Conservation (phyloP, 2,113 vertebrate species). For the Leucoraja erinaceus region DNA sequence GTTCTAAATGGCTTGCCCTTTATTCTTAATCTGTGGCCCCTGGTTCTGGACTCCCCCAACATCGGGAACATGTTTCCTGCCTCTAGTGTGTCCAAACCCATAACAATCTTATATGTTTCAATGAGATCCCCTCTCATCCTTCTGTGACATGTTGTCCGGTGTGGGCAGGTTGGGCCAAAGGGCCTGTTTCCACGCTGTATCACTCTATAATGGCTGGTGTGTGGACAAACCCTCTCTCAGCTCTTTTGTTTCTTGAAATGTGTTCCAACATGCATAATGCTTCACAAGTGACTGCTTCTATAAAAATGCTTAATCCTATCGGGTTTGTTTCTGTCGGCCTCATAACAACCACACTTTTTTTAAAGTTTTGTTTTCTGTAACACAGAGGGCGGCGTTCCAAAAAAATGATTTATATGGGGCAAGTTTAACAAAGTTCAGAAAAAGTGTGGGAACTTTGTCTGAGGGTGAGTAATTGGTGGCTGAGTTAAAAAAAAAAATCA, state of each 20-base stretch:
- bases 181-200: too few relatives aligned
- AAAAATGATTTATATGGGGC: slow-evolving; percentile 13
- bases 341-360: slow-evolving; percentile 16
- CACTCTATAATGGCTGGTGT: neutral
- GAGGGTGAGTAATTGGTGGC: slow-evolving; percentile 31
- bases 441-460: slow-evolving; percentile 33
- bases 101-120: too few relatives aligned
- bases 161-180: too few relatives aligned
- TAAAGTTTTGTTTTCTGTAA: slow-evolving; percentile 21
- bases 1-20: too few relatives aligned
- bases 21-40: too few relatives aligned
- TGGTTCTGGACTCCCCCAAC: too few relatives aligned
- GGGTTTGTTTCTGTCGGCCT: neutral
- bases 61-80: too few relatives aligned
- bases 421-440: neutral
- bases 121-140: too few relatives aligned
- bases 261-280: neutral
- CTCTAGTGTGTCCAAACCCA: too few relatives aligned
- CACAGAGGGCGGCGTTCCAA: slow-evolving; percentile 8
- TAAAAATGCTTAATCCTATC: slow-evolving; percentile 32
- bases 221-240: neutral
- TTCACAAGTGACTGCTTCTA: neutral
- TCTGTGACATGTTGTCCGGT: too few relatives aligned
- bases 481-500: neutral
- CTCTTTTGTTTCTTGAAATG: neutral